phyloP scores from a whole-genome alignment of 2,888 invertebrate genomes.

The Coleophora flavipennella region DNA sequence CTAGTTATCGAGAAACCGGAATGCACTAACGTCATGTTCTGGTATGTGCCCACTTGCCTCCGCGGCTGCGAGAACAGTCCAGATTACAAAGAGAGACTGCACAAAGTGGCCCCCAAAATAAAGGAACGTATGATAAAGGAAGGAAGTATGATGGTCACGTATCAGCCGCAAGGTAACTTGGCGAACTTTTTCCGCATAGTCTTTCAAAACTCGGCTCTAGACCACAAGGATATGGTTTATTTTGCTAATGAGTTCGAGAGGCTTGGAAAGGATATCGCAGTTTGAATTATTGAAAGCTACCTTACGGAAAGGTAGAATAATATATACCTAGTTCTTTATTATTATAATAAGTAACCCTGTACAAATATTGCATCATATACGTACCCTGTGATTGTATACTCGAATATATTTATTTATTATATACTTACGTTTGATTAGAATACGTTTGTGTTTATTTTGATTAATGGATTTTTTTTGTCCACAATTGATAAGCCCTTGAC shows the following conservation, averaged over 20 bases:
- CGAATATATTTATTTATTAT: conserved; percentile 3
- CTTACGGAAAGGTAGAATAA: background rate
- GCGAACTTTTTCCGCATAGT: conserved; percentile 98
- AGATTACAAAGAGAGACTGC: conserved; percentile 76
- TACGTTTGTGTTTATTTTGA: too few species aligned
- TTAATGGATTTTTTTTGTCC: too few species aligned
- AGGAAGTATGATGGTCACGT: conserved; percentile 96
- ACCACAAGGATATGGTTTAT: conserved; percentile 87
- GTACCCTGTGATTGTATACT: conserved; percentile 49
- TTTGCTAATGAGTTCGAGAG: conserved; percentile 90
- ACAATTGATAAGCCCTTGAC: too few species aligned
- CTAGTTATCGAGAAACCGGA: conserved; percentile 86
- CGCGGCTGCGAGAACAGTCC: conserved; percentile 65
- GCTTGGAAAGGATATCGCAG: conserved; percentile 78
- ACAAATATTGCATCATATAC: conserved; percentile 28
- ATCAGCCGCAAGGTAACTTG: conserved; percentile 87
- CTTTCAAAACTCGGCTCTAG: conserved; percentile 90
- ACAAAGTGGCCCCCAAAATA: conserved; percentile 90
- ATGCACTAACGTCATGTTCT: conserved; percentile 96
- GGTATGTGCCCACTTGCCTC: conserved; percentile 90
- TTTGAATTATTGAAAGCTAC: conserved; percentile 24
- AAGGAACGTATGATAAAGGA: conserved; percentile 96
- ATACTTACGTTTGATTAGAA: background rate
- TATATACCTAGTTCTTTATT: conserved; percentile 7
- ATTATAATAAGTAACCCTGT: conserved; percentile 21